Conservation (phyloP, 2,113 vertebrate genomes). For the Nannospalax galili region DNA sequence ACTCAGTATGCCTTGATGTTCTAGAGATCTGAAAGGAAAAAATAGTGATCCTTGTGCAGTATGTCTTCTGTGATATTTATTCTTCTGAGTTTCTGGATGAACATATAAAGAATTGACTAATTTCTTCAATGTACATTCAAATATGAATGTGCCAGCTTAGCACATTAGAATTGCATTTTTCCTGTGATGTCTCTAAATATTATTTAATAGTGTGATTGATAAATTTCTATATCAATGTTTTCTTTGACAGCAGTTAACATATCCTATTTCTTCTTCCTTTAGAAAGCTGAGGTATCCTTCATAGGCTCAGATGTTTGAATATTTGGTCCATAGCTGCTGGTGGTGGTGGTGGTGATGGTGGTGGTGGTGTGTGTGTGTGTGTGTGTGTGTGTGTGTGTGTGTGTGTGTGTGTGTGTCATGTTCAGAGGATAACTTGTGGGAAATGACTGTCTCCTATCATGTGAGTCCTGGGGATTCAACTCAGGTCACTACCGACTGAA, state of each 20-base stretch:
- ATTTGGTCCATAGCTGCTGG: too few relatives aligned
- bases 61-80: background rate
- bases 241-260: background rate
- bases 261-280: background rate
- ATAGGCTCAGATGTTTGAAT: background rate
- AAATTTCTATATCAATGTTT: background rate
- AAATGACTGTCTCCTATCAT: too few relatives aligned
- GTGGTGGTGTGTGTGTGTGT: too few relatives aligned
- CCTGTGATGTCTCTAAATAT: background rate
- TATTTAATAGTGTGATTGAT: constrained; percentile 3
- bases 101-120: background rate
- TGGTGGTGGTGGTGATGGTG: too few relatives aligned
- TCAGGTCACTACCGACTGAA: too few relatives aligned
- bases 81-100: background rate
- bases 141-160: background rate
- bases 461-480: too few relatives aligned
- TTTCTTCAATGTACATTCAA: background rate
- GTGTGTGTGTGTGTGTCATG: too few relatives aligned
- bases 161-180: background rate
- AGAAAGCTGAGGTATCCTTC: background rate
- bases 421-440: too few relatives aligned
- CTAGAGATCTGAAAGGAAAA: background rate
- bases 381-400: too few relatives aligned
- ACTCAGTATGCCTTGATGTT: background rate
- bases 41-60: background rate